Percentiles rank a stretch among this genome's conserved stretches.
Evolutionary conservation across 1,140 invertebrate species (phyloP).

Genomic region (Patella vulgata): DNA sequence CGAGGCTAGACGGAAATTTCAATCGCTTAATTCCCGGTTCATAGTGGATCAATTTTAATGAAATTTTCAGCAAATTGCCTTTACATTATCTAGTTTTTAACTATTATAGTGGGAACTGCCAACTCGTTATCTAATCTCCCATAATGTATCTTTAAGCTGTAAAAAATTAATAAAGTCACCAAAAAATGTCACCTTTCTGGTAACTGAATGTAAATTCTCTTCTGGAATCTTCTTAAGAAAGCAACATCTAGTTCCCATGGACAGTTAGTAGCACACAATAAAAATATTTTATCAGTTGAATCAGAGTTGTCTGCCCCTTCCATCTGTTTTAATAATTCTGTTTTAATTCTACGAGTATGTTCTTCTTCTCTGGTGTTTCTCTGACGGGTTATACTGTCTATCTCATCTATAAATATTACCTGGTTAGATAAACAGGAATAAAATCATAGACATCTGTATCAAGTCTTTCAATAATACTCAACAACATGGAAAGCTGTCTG

Average conservation of each 20-base stretch:
- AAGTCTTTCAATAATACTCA: too few relatives aligned
- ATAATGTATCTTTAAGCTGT: too few relatives aligned
- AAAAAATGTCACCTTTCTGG: conserved; percentile 71
- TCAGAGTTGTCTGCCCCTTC: conserved; percentile 64
- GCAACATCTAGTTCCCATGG: conserved; percentile 75
- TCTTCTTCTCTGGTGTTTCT: conserved; percentile 69
- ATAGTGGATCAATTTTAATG: too few relatives aligned
- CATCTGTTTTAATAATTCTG: conserved; percentile 71
- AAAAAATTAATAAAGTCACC: too few relatives aligned
- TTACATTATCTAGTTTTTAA: too few relatives aligned
- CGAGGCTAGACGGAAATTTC: too few relatives aligned
- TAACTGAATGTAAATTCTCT: conserved; percentile 71
- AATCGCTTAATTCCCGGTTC: too few relatives aligned
- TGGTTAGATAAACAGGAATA: conserved; percentile 12
- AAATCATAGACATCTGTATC: too few relatives aligned
- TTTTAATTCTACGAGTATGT: conserved; percentile 70
- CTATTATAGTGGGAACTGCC: too few relatives aligned
- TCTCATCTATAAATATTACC: conserved; percentile 73
- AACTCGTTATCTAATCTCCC: too few relatives aligned
- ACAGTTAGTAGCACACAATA: conserved; percentile 75
- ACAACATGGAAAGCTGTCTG: too few relatives aligned
- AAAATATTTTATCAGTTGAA: conserved; percentile 60
- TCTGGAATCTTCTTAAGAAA: conserved; percentile 73
- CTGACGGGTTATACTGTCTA: conserved; percentile 72
- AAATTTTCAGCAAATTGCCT: too few relatives aligned